Conservation (phyloP, 2,113 vertebrate genomes). For the Passerina amoena region DNA sequence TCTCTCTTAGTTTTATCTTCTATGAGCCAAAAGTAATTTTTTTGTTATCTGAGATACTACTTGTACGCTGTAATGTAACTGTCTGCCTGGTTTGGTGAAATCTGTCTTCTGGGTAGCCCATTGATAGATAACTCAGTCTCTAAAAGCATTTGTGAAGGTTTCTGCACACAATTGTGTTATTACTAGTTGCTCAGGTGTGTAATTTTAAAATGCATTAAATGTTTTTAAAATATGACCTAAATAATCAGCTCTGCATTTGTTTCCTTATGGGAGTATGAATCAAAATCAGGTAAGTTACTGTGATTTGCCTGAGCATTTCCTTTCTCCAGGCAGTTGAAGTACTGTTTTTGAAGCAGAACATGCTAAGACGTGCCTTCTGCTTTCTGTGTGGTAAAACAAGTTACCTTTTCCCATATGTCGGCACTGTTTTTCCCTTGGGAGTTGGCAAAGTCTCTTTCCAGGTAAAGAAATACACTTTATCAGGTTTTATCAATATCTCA, state of each 20-base stretch:
- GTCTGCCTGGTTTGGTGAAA: neutral
- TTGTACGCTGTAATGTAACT: neutral
- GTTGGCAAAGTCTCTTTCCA: neutral
- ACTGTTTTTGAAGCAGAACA: neutral
- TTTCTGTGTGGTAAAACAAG: neutral
- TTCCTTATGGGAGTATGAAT: neutral
- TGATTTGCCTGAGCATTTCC: neutral
- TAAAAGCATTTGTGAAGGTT: neutral
- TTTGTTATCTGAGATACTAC: neutral
- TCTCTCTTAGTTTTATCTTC: neutral
- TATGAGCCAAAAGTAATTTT: neutral
- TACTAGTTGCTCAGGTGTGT: neutral
- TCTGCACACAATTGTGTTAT: neutral
- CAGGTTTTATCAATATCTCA: neutral
- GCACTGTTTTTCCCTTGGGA: neutral
- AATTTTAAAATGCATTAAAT: neutral
- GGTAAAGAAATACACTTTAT: neutral
- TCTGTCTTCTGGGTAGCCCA: neutral
- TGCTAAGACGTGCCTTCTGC: neutral
- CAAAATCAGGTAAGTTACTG: slow-evolving; percentile 8
- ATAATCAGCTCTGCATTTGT: neutral
- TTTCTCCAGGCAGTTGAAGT: neutral
- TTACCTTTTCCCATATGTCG: neutral
- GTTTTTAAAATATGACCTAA: neutral
- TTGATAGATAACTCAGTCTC: neutral